A percentile compares a stretch with the other conserved stretches of the same genome.
phyloP scores from a whole-genome alignment of 2,797 vertebrate genomes.

The Platyrinchus mystaceus region DNA sequence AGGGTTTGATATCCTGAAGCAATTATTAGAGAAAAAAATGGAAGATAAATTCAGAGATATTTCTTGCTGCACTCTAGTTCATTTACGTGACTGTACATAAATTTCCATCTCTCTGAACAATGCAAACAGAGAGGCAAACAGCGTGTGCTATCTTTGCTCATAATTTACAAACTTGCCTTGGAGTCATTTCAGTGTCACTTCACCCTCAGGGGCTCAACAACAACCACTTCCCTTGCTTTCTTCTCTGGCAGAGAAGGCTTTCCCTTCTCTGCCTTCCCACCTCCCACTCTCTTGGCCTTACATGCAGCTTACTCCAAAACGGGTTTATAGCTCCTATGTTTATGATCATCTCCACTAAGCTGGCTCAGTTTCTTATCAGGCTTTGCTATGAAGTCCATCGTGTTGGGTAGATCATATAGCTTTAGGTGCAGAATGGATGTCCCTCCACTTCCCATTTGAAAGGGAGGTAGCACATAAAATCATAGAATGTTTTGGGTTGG shows the following conservation, averaged over 20 bases:
- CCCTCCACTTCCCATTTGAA: not conserved
- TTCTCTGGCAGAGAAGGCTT: not conserved
- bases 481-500: not conserved
- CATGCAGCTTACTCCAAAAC: not conserved
- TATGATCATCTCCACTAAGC: not conserved
- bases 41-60: slow-evolving; percentile 18
- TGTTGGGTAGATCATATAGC: not conserved
- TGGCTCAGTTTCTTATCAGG: not conserved
- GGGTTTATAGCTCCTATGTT: not conserved
- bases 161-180: slow-evolving; percentile 6
- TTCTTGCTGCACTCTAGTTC: slow-evolving; percentile 1
- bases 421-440: not conserved
- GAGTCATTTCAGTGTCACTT: not conserved
- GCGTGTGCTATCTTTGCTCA: not conserved
- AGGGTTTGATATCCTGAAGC: not conserved
- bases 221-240: not conserved
- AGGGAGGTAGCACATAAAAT: not conserved
- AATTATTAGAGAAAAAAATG: slow-evolving; percentile 7
- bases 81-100: slow-evolving; percentile 39
- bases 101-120: slow-evolving; percentile 33
- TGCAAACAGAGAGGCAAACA: not conserved
- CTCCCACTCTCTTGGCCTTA: not conserved
- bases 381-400: not conserved
- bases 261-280: not conserved
- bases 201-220: not conserved